Evolutionary conservation across 2,797 vertebrate genomes (phyloP), one percentile per base, ranked within the genome.

Genomic region (Caiman crocodilus): DNA sequence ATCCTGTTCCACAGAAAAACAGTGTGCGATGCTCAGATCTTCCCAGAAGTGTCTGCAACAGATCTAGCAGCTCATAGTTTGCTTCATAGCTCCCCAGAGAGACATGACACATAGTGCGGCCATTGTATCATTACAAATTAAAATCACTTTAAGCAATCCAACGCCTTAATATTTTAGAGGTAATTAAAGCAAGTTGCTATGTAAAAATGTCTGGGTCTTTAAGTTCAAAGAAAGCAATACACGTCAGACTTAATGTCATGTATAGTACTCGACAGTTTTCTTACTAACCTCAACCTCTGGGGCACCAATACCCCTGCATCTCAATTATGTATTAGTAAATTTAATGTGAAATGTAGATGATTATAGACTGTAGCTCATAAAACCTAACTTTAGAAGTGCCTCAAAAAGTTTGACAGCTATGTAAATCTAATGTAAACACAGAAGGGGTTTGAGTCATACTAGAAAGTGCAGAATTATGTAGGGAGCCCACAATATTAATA

Each of bases 341-440:
- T 88, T 79, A 57, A 26, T 42, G 8, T 78, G n/a, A 30, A 73
- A 79, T 93, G 4, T 42, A 61, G 7, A 28, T 11, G 87, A 58
- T 14, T 64, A 7, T 13, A 42, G n/a, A 21, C 61, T 61, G 5
- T 57, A 2, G 0, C 5, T 74, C 8, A 35, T 85, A 92, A 92
- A 77, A 42, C 1, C 73, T 79, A 63, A 96, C 91, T 94, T 96
- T 90, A 94, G 71, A 84, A 17, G 82, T 71, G 92, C 16, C 28
- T n/a, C 13, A 77, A 88, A 77, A 88, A 84, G 93, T 94, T 91
- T 63, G 26, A 58, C 90, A 94, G 83, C 90, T 94, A 93, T n/a
- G 61, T 85, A 93, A 92, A 96, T 89, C 57, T 65, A 94, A 88
- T 63, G 82, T 96, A 96, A 97, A 96, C 76, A 87, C 88, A 82